These are phyloP conservation scores for Bilobella aurantiaca DNA, from an alignment of 1,140 invertebrate genomes.

Conservation along the genomic window DNA sequence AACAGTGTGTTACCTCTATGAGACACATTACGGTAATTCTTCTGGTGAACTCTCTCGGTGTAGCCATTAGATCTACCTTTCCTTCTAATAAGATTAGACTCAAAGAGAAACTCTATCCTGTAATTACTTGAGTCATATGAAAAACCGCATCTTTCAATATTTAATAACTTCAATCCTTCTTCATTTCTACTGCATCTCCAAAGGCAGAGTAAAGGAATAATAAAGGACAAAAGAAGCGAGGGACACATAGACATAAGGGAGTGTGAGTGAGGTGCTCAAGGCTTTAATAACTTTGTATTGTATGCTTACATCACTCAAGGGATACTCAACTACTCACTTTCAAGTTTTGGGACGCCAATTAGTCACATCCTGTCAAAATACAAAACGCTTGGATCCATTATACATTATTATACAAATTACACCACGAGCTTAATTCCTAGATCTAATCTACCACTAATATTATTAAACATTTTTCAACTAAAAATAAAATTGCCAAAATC, in stretches of 20 bases:
- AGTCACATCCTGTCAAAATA: slow-evolving; percentile 21
- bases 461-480: no score
- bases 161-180: background rate
- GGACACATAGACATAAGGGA: background rate
- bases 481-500: no score
- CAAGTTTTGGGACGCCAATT: slow-evolving; percentile 3
- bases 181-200: background rate
- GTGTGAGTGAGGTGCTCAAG: background rate
- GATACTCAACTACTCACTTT: background rate
- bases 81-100: background rate
- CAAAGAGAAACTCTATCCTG: slow-evolving; percentile 17
- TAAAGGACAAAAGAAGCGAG: background rate
- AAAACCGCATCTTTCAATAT: slow-evolving; percentile 16
- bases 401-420: background rate
- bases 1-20: background rate
- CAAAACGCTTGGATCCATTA: background rate
- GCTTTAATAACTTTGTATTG: background rate
- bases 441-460: background rate
- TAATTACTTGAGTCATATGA: slow-evolving; percentile 5
- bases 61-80: background rate
- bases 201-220: no score
- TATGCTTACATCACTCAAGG: background rate
- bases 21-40: background rate
- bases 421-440: background rate
- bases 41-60: background rate